These are phyloP conservation scores for Monodelphis domestica DNA, from an alignment of 2,797 vertebrate species.

Conservation along the genomic window DNA sequence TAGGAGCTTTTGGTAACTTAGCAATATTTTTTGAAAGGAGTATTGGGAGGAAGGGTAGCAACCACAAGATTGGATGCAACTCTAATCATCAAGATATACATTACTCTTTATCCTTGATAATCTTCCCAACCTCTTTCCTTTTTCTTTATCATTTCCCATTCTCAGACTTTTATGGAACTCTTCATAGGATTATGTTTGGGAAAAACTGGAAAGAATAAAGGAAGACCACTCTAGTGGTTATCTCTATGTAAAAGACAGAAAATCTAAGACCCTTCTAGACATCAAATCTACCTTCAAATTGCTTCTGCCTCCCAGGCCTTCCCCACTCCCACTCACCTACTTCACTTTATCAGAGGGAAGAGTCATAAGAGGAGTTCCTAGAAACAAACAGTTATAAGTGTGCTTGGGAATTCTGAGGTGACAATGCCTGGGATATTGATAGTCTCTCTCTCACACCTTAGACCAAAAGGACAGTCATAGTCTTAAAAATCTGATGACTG, in stretches of 20 bases:
- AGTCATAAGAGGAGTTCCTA: not conserved
- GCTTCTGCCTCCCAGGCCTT: not conserved
- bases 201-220: not conserved
- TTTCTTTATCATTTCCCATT: not conserved
- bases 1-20: not conserved
- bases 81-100: not conserved
- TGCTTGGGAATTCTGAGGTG: not conserved
- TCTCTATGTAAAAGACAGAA: not conserved
- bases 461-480: not conserved
- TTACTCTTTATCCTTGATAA: not conserved
- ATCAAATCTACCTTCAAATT: not conserved
- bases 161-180: not conserved
- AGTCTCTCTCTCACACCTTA: not conserved
- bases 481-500: not conserved
- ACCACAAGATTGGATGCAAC: not conserved
- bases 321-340: not conserved
- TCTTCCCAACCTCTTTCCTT: not conserved
- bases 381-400: not conserved
- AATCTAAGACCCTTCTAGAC: not conserved
- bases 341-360: not conserved
- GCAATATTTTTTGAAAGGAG: not conserved
- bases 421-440: not conserved
- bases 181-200: not conserved
- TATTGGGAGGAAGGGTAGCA: not conserved
- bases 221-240: not conserved